phyloP scores from a whole-genome alignment of 2,888 invertebrate genomes.

The Merodon equestris region DNA sequence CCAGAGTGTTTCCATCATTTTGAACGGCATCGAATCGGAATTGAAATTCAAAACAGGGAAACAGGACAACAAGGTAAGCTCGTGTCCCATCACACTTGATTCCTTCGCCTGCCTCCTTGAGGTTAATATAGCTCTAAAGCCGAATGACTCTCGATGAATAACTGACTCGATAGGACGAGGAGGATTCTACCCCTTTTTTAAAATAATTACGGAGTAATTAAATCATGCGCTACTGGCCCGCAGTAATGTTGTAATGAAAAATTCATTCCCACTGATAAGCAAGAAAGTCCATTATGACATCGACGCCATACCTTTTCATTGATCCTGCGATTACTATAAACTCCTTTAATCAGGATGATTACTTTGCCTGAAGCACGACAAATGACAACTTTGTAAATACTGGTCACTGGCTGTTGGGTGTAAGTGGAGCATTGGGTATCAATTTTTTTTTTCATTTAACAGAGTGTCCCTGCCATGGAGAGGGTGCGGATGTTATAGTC shows the following conservation, averaged over 20 bases:
- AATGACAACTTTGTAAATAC: too few species aligned
- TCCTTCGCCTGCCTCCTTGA: too few species aligned
- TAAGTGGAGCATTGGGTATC: too few species aligned
- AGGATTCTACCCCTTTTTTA: too few species aligned
- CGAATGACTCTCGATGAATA: too few species aligned
- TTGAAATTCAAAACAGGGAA: slow-evolving; percentile 86
- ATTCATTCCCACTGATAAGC: slow-evolving; percentile 13
- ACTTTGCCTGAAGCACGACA: not conserved
- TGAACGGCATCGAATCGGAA: slow-evolving; percentile 96
- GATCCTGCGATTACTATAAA: slow-evolving; percentile 36
- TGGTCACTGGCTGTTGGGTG: too few species aligned
- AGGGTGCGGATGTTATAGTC: too few species aligned
- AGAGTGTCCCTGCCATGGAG: too few species aligned
- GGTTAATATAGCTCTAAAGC: too few species aligned
- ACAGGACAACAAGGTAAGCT: slow-evolving; percentile 76
- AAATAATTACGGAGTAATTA: slow-evolving; percentile 44
- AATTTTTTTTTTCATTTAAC: too few species aligned
- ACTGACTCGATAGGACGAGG: too few species aligned
- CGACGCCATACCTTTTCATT: not conserved
- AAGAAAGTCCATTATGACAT: too few species aligned
- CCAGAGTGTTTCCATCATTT: slow-evolving; percentile 93
- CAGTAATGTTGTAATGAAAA: slow-evolving; percentile 35
- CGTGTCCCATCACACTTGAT: slow-evolving; percentile 1
- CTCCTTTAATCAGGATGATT: slow-evolving; percentile 48
- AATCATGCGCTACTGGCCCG: slow-evolving; percentile 4